Percentiles rank a stretch among this genome's conserved stretches.
Evolutionary conservation across 2,797 vertebrate species (phyloP).

Genomic region (Neosilurus hyrtlii): DNA sequence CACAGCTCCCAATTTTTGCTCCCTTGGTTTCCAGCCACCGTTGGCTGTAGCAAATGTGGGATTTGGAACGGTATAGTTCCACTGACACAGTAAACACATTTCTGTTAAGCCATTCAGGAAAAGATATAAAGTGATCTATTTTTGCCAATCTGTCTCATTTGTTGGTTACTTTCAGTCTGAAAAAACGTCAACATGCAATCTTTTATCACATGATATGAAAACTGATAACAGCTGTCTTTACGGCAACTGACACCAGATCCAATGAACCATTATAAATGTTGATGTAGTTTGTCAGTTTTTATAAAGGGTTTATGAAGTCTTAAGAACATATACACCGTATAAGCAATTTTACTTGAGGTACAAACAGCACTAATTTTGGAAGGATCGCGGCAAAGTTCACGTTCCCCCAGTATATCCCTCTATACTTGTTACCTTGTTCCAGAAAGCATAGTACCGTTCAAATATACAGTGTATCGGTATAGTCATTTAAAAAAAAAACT

Average conservation of each 20-base stretch:
- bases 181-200: not conserved
- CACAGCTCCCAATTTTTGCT: not conserved
- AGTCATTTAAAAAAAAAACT: too few relatives aligned
- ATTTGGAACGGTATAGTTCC: too few relatives aligned
- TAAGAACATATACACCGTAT: not conserved
- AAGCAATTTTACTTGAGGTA: conserved; percentile 8
- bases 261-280: not conserved
- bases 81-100: too few relatives aligned
- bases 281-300: not conserved
- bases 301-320: not conserved
- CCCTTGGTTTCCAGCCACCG: not conserved
- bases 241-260: not conserved
- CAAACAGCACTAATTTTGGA: not conserved
- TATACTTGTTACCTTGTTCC: not conserved
- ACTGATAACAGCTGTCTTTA: too few relatives aligned
- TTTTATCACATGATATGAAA: not conserved
- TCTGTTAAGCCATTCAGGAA: not conserved
- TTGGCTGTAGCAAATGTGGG: not conserved
- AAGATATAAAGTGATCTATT: not conserved
- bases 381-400: not conserved
- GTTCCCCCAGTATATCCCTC: not conserved
- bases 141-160: not conserved
- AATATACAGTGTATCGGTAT: too few relatives aligned
- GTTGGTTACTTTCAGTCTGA: not conserved
- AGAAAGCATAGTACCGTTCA: not conserved